Percentiles rank a stretch among this genome's conserved stretches.
Evolutionary conservation across 1,140 invertebrate genomes (phyloP).

Genomic region (Caerostris extrusa): DNA sequence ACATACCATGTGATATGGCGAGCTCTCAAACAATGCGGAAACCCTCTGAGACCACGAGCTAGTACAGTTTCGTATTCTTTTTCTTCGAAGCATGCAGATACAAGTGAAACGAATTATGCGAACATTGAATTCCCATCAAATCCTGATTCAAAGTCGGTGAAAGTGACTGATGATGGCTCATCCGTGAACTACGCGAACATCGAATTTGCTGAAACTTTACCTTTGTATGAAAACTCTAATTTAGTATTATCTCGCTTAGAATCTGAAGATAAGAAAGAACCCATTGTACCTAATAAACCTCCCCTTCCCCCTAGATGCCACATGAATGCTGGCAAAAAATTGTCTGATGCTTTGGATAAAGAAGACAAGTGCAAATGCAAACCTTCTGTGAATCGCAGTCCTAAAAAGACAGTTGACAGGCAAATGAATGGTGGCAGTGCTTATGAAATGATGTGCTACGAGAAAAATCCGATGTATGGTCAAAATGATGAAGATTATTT

Average conservation of each 20-base stretch:
- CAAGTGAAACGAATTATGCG: conserved; percentile 27
- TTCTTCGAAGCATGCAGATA: not conserved
- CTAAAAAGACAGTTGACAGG: conserved; percentile 23
- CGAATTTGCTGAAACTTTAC: conserved; percentile 59
- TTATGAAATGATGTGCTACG: conserved; percentile 72
- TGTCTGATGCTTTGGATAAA: not conserved
- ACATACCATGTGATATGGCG: not conserved
- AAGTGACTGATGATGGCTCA: not conserved
- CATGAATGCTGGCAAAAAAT: not conserved
- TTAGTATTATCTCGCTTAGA: conserved; percentile 64
- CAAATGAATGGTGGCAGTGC: conserved; percentile 71
- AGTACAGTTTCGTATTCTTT: conserved; percentile 63
- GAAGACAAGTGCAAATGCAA: conserved; percentile 49
- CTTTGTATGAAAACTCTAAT: conserved; percentile 73
- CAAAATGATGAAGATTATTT: conserved; percentile 65
- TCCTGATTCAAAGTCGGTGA: not conserved
- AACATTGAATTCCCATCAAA: conserved; percentile 68
- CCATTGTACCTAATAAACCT: conserved; percentile 52
- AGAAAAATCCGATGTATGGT: not conserved
- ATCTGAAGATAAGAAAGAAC: conserved; percentile 18
- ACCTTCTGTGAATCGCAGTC: conserved; percentile 2
- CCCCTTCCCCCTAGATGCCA: conserved; percentile 62
- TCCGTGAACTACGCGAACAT: conserved; percentile 66
- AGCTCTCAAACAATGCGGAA: not conserved
- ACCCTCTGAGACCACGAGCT: conserved; percentile 14